A percentile compares a stretch with the other conserved stretches of the same genome.
phyloP scores from a whole-genome alignment of 2,888 invertebrate species.

The Noctua janthina region DNA sequence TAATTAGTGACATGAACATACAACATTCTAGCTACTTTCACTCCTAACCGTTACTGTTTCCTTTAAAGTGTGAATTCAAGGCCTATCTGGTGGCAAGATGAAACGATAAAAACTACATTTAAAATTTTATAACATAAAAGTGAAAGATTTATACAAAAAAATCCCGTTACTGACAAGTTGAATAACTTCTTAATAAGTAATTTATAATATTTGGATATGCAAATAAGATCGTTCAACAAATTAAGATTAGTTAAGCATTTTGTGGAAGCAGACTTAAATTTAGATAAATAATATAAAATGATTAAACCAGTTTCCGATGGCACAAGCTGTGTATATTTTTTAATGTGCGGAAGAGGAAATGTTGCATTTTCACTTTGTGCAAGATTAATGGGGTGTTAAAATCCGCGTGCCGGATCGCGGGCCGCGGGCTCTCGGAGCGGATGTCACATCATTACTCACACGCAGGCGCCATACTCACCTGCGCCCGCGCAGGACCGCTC shows the following conservation, averaged over 20 bases:
- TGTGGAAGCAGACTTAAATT: conserved; percentile 44
- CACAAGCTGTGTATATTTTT: conserved; percentile 47
- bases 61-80: conserved; percentile 66
- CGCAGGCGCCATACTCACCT: conserved; percentile 49
- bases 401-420: conserved; percentile 57
- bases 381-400: conserved; percentile 76
- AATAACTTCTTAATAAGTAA: conserved; percentile 62
- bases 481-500: conserved; percentile 16
- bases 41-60: conserved; percentile 69
- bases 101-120: conserved; percentile 65
- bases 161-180: conserved; percentile 66
- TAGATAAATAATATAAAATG: conserved; percentile 44
- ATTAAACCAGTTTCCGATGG: conserved; percentile 42
- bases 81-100: conserved; percentile 58
- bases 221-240: conserved; percentile 60
- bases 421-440: conserved; percentile 57
- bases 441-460: conserved; percentile 63
- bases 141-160: conserved; percentile 57
- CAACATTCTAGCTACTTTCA: conserved; percentile 57
- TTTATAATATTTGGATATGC: conserved; percentile 67
- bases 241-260: conserved; percentile 61
- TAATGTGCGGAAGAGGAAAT: conserved; percentile 57
- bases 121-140: conserved; percentile 67
- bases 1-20: conserved; percentile 22
- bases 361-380: conserved; percentile 60